Evolutionary conservation across 2,113 vertebrate genomes (phyloP).

Genomic region (Neoarius graeffei): DNA sequence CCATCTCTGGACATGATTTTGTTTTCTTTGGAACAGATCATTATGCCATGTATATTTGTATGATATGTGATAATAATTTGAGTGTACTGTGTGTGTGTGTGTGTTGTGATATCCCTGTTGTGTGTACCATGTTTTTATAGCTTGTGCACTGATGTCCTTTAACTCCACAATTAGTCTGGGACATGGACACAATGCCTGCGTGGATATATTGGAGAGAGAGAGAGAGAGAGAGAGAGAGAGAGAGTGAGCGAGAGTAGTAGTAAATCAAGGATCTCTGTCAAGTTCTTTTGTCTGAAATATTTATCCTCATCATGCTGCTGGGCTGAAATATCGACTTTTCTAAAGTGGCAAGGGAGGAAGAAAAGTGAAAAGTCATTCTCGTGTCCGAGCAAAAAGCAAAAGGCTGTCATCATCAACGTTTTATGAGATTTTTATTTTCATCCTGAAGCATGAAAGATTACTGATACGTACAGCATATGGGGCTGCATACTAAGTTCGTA

Average conservation of each 20-base stretch:
- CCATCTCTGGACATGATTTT: not conserved
- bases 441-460: conserved; percentile 15
- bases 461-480: conserved; percentile 36
- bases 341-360: conserved; percentile 50
- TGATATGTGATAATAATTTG: conserved; percentile 23
- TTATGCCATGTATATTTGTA: not conserved
- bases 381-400: conserved; percentile 68
- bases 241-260: conserved; percentile 39
- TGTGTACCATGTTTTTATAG: conserved; percentile 47
- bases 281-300: conserved; percentile 73
- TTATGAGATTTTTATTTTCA: conserved; percentile 61
- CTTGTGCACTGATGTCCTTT: conserved; percentile 50
- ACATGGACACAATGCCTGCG: not conserved
- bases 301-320: conserved; percentile 60
- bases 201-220: conserved; percentile 11
- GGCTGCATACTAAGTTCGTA: not conserved
- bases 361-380: conserved; percentile 55
- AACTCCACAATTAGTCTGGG: conserved; percentile 4
- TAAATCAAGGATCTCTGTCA: conserved; percentile 46
- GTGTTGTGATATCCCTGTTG: conserved; percentile 18
- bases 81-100: no score
- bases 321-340: conserved; percentile 71
- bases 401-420: conserved; percentile 70
- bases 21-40: not conserved
- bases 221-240: conserved; percentile 32